Percentiles rank a stretch among this genome's conserved stretches.
These are phyloP conservation scores for Fissipunctia ypsillon DNA, from an alignment of 2,888 invertebrate genomes.

Conservation along the genomic window DNA sequence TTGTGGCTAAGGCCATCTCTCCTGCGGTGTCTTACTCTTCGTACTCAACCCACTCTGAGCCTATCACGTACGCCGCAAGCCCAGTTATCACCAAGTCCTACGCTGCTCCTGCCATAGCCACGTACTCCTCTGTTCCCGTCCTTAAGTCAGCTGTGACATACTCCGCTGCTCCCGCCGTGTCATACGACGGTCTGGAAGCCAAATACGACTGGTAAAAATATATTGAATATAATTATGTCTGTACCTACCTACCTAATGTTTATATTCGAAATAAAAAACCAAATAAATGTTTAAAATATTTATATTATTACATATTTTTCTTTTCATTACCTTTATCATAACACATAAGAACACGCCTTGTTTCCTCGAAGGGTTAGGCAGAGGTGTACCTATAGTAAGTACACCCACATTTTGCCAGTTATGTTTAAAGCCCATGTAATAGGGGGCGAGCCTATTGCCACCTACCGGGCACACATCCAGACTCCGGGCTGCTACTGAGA, in stretches of 20 bases:
- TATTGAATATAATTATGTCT: conserved; percentile 30
- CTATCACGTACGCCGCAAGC: conserved; percentile 80
- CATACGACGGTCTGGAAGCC: conserved; percentile 74
- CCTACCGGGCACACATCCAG: too few relatives aligned
- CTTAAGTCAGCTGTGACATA: conserved; percentile 75
- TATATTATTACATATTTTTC: neutral
- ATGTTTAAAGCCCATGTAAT: too few relatives aligned
- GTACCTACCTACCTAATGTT: neutral
- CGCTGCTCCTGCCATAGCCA: conserved; percentile 65
- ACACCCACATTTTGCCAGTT: too few relatives aligned
- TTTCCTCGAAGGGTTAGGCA: too few relatives aligned
- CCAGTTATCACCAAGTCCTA: conserved; percentile 86
- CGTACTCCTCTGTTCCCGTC: conserved; percentile 73
- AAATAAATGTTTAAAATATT: neutral
- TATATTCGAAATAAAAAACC: neutral
- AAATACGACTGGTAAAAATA: conserved; percentile 82
- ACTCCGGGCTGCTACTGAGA: too few relatives aligned
- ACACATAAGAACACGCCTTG: too few relatives aligned
- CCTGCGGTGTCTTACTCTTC: conserved; percentile 61
- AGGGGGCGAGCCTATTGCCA: too few relatives aligned
- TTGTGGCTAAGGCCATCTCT: conserved; percentile 73
- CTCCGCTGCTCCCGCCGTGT: conserved; percentile 73
- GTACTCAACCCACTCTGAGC: conserved; percentile 67
- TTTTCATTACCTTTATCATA: neutral
- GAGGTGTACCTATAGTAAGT: too few relatives aligned